phyloP scores from a whole-genome alignment of 2,113 vertebrate genomes.

The Microtus oregoni region DNA sequence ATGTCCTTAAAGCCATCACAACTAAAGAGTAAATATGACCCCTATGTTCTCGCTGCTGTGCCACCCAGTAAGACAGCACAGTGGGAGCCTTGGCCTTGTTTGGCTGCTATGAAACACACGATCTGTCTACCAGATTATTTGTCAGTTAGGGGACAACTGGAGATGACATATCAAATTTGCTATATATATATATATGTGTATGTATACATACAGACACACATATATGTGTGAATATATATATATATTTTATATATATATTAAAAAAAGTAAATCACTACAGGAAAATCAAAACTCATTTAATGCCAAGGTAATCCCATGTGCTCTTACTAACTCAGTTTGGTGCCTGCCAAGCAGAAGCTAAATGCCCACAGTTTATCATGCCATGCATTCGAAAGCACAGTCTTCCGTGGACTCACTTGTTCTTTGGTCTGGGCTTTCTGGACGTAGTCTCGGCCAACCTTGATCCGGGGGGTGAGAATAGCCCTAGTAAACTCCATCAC shows the following conservation, averaged over 20 bases:
- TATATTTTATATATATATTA: too few species aligned
- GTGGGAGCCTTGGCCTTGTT: too few species aligned
- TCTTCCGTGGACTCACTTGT: constrained; percentile 89
- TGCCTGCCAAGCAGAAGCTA: background rate
- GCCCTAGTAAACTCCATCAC: constrained; percentile 99
- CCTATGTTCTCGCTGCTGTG: background rate
- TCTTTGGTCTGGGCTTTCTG: constrained; percentile 99
- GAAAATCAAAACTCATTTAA: background rate
- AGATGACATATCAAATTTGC: background rate
- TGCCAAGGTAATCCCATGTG: background rate
- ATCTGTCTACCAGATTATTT: background rate
- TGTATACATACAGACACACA: too few species aligned
- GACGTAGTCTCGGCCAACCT: constrained; percentile 98
- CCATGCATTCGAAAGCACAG: background rate
- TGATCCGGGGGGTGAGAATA: constrained; percentile 97
- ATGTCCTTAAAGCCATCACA: background rate
- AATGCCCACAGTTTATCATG: rapidly evolving
- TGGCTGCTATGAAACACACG: background rate
- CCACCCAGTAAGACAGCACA: background rate
- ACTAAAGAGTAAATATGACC: rapidly evolving
- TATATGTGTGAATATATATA: too few species aligned
- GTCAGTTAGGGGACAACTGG: background rate
- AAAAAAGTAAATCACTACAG: background rate
- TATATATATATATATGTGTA: background rate
- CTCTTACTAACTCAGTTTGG: background rate